Base-by-base conservation (phyloP, 2,888 invertebrate genomes). In the Suillia variegata region DNA sequence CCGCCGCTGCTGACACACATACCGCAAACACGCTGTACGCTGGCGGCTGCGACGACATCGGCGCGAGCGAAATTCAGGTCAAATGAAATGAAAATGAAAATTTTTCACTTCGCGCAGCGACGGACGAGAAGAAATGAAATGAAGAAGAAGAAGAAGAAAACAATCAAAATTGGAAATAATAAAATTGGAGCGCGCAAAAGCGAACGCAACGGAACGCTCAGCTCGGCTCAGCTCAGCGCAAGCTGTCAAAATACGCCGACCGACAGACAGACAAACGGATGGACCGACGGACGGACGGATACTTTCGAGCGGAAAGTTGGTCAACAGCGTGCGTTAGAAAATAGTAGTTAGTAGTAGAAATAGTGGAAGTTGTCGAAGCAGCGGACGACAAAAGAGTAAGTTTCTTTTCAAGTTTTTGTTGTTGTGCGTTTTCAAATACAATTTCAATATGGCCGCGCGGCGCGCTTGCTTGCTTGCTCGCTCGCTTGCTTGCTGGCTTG, bases 1-100 rank as follows among this genome's bases (percentile, higher is more conserved):
- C n/a, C n/a, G n/a, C n/a, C n/a, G n/a, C n/a, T n/a, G 54, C 53
- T 73, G 74, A 71, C 74, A 77, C 69, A 75, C 63, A 69, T 74
- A 64, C 59, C 38, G 61, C 56, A n/a, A n/a, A n/a, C n/a, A n/a
- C n/a, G n/a, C n/a, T n/a, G n/a, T n/a, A n/a, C n/a, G n/a, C n/a
- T n/a, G n/a, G n/a, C n/a, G n/a, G n/a, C n/a, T n/a, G n/a, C n/a
- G n/a, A n/a, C n/a, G n/a, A n/a, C n/a, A n/a, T n/a, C n/a, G n/a
- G n/a, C n/a, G n/a, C 60, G 62, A 71, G 71, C 75, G 70, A 77
- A 77, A 79, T 75, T 68, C 74, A 71, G 78, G 78, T 74, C 78
- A 78, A 78, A 78, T 69, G 78, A 78, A 78, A 78, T 69, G 78
- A 78, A 78, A 78, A 76, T 75, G 77, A 78, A 78, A 78, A 79